Evolutionary conservation across 2,113 vertebrate species (phyloP).

Genomic region (Herpetotheres cachinnans): DNA sequence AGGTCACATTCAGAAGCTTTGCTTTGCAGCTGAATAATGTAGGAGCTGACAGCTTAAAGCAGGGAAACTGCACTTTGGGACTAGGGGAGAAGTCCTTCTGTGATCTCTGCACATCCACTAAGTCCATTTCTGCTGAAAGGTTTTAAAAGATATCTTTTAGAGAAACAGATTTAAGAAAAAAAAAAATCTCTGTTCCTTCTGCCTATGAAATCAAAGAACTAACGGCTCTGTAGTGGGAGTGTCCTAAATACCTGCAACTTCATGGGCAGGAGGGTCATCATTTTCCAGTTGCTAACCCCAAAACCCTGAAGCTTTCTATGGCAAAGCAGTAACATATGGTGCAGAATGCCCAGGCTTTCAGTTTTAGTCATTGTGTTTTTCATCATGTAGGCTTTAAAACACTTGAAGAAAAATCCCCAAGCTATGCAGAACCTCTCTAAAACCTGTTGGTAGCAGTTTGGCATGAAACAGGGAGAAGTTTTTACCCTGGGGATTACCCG

Average conservation of each 20-base stretch:
- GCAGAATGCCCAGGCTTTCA: conserved; percentile 18
- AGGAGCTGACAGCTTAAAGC: not conserved
- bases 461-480: conserved; percentile 7
- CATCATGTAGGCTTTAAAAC: conserved; percentile 27
- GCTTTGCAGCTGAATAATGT: not conserved
- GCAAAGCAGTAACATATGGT: not conserved
- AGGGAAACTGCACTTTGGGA: not conserved
- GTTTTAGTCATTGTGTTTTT: conserved; percentile 6
- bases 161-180: not conserved
- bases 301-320: not conserved
- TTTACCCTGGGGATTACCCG: conserved; percentile 35
- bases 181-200: not conserved
- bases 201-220: not conserved
- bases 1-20: not conserved
- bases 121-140: not conserved
- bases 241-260: not conserved
- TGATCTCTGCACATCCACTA: not conserved
- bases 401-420: conserved; percentile 41
- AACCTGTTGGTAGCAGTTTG: conserved; percentile 4
- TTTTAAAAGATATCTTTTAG: not conserved
- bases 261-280: not conserved
- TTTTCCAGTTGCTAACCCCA: not conserved
- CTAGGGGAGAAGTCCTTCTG: not conserved
- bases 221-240: not conserved
- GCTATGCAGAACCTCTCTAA: not conserved